Base-by-base conservation (phyloP, 2,797 vertebrate genomes). In the Smutsia gigantea region DNA sequence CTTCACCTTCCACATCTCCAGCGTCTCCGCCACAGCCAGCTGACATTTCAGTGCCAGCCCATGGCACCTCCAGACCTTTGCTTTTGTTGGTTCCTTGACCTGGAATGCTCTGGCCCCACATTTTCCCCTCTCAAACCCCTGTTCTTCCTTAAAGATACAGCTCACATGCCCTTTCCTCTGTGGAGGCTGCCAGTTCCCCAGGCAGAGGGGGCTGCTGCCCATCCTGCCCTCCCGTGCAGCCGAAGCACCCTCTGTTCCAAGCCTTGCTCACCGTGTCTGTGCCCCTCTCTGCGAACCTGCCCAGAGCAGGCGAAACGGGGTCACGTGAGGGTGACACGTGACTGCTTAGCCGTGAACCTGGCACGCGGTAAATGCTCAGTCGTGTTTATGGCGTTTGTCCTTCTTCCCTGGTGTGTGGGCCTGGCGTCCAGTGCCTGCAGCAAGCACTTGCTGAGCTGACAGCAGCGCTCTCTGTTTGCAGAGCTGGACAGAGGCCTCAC, bases 401-500 rank as follows among this genome's bases (percentile, higher is more conserved):
- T 34, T 18, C 71, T 34, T 0, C 1, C 5, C 31, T 17, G 68
- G 57, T 0, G 57, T 0, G 0, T 3, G 25, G 53, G 39, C n/a
- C 11, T 7, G 11, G 23, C 31, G 1, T 11, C 0, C 2, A 12
- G 19, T 21, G 23, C 55, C 46, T 21, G 23, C 5, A 1, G 2
- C 0, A 7, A 57, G 31, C 1, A 0, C 51, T n/a, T 18, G 75
- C 42, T 31, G 14, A 14, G 2, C 0, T 81, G n/a, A 89, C 64
- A 0, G 3, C 68, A 0, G 4, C n/a, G 34, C 46, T 90, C 39
- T 93, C 75, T 97, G 42, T 95, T 83, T 0, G 0, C 98, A 99
- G 99, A 99, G 98, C 98, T 99, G 98, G 99, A 99, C 97, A 98
- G 99, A 6, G 97, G 99, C 98, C 46, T 98, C 99, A 98, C 99